Evolutionary conservation across 37 sponge, comb jelly and placozoan genomes (phyloP).

Genomic region (Ephydatia muelleri): DNA sequence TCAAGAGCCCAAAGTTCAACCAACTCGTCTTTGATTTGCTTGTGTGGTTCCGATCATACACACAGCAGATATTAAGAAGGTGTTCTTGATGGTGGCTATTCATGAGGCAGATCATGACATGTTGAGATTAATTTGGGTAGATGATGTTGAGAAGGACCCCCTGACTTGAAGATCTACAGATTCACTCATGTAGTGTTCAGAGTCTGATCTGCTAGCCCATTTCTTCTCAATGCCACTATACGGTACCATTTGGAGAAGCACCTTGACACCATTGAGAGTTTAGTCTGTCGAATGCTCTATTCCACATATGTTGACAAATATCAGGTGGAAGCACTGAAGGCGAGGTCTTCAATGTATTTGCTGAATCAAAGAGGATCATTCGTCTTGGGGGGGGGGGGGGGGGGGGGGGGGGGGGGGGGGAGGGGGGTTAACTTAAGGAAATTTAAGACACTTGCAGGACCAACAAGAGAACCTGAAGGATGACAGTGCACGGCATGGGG

Average conservation of each 20-base stretch:
- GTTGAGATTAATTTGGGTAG: no score
- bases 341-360: constrained; percentile 25
- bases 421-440: no score
- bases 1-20: constrained; percentile 49
- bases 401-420: no score
- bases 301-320: constrained; percentile 64
- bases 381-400: no score
- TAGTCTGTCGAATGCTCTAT: constrained; percentile 14
- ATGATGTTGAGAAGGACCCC: constrained; percentile 23
- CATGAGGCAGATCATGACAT: constrained; percentile 37
- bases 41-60: constrained; percentile 37
- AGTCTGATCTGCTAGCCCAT: constrained; percentile 49
- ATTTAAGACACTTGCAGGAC: no score
- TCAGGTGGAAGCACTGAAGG: constrained; percentile 48
- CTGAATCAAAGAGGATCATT: constrained; percentile 26
- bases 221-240: constrained; percentile 42
- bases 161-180: constrained; percentile 18
- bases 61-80: constrained; percentile 59
- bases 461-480: not conserved
- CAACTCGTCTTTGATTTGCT: constrained; percentile 45
- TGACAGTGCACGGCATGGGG: constrained; percentile 7
- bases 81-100: constrained; percentile 51
- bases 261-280: not conserved
- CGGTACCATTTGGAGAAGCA: constrained; percentile 32
- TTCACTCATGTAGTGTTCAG: constrained; percentile 53